Evolutionary conservation across 2,113 vertebrate genomes (phyloP).

Genomic region (Rhinopomastus cyanomelas): DNA sequence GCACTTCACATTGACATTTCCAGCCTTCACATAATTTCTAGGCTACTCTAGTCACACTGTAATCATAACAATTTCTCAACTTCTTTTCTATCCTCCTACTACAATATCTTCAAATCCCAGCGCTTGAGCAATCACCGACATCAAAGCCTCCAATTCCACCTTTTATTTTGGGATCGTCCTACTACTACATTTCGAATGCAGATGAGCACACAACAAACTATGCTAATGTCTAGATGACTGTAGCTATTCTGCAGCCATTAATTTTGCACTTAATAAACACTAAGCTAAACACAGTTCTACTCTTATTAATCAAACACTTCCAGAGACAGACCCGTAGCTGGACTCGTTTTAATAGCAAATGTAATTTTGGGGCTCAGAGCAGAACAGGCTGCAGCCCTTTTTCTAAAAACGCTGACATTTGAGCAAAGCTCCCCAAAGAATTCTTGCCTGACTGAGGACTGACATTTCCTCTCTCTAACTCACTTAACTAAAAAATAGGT

Average conservation of each 20-base stretch:
- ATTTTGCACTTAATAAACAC: conserved; percentile 58
- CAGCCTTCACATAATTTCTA: background rate
- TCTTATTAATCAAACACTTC: conserved; percentile 46
- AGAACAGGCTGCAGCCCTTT: conserved; percentile 54
- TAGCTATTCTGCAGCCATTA: conserved; percentile 43
- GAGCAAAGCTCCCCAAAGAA: conserved; percentile 74
- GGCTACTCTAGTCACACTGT: background rate
- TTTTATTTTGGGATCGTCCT: conserved; percentile 21
- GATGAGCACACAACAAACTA: conserved; percentile 37
- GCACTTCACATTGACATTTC: background rate
- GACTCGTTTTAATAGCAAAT: conserved; percentile 41
- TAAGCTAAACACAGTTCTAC: conserved; percentile 23
- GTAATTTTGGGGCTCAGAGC: conserved; percentile 39
- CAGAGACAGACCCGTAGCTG: conserved; percentile 11
- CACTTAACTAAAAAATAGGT: conserved; percentile 68
- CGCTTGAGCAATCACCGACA: background rate
- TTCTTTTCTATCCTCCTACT: background rate
- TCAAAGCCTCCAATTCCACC: conserved; percentile 8
- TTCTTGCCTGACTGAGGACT: conserved; percentile 71
- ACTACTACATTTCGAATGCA: conserved; percentile 30
- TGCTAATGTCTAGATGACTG: conserved; percentile 25
- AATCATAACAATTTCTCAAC: background rate
- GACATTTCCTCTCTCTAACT: conserved; percentile 80
- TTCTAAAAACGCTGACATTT: conserved; percentile 73
- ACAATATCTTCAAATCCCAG: background rate